Conservation (phyloP, 1,140 invertebrate species). For the Olivierus martensii region DNA sequence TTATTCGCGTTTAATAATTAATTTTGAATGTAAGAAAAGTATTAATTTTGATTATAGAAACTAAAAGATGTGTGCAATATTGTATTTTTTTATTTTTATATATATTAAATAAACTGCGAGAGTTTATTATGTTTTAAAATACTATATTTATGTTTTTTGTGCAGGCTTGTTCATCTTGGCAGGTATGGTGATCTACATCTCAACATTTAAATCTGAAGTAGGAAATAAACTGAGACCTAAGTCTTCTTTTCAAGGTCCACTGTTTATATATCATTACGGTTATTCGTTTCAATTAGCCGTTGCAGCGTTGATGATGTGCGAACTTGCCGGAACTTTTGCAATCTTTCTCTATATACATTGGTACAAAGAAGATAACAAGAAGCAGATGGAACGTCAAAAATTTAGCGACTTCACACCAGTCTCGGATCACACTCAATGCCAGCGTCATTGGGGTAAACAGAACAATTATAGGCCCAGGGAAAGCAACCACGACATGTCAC, state of each 20-base stretch:
- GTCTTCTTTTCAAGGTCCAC: conserved; percentile 46
- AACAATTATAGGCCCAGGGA: conserved; percentile 3
- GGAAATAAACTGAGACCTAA: conserved; percentile 65
- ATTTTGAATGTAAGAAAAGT: too few relatives aligned
- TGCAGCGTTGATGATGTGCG: conserved; percentile 63
- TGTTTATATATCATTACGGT: conserved; percentile 72
- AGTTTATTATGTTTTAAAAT: too few relatives aligned
- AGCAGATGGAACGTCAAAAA: conserved; percentile 4
- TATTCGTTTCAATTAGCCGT: conserved; percentile 73
- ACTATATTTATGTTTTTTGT: conserved; percentile 23
- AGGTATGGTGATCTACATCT: conserved; percentile 82
- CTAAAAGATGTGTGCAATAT: too few relatives aligned
- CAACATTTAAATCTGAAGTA: conserved; percentile 76
- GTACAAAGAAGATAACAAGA: conserved; percentile 43
- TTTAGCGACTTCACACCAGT: not conserved
- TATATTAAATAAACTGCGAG: too few relatives aligned
- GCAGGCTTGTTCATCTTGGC: conserved; percentile 72
- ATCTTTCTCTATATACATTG: conserved; percentile 71
- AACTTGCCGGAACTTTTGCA: conserved; percentile 66
- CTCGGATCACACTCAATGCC: conserved; percentile 6
- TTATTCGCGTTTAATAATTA: too few relatives aligned
- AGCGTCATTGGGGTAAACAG: conserved; percentile 10
- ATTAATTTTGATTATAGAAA: too few relatives aligned
- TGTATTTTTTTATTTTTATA: too few relatives aligned
- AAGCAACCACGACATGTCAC: conserved; percentile 15